Evolutionary conservation across 2,888 invertebrate genomes (phyloP).

Genomic region (Trichopoda pennipes): DNA sequence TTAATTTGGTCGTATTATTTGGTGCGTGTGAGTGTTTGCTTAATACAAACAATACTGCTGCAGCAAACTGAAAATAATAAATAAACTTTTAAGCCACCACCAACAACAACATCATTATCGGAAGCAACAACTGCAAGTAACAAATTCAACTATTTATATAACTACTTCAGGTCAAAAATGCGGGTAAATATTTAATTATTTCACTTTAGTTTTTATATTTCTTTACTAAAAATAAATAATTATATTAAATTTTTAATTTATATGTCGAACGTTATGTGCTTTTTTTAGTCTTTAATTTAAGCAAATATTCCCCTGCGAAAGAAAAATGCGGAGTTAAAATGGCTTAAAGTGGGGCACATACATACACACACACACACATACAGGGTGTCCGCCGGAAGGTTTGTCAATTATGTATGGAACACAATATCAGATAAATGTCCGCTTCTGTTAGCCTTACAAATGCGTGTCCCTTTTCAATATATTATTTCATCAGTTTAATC

Average conservation of each 20-base stretch:
- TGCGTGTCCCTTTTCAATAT: too few species aligned
- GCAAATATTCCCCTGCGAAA: background rate
- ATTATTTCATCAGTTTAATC: too few species aligned
- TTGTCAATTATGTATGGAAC: too few species aligned
- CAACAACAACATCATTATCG: constrained; percentile 19
- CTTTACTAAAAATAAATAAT: background rate
- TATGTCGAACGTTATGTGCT: too few species aligned
- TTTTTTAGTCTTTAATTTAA: too few species aligned
- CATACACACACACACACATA: too few species aligned
- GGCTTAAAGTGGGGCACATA: too few species aligned
- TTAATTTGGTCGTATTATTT: constrained; percentile 37
- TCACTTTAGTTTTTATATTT: background rate
- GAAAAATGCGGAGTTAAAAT: too few species aligned
- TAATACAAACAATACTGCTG: constrained; percentile 13
- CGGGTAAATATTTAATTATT: constrained; percentile 67
- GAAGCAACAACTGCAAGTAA: constrained; percentile 7
- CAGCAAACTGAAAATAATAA: constrained; percentile 18
- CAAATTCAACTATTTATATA: constrained; percentile 5
- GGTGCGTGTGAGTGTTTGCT: constrained; percentile 7
- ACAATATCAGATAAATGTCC: too few species aligned
- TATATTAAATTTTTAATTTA: background rate
- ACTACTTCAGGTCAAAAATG: constrained; percentile 39
- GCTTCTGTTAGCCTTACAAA: too few species aligned
- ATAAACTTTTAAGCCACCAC: too few species aligned
- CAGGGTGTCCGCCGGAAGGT: too few species aligned